Base-by-base conservation (phyloP, 2,888 invertebrate genomes). In the Scaptomyza polygonia region DNA sequence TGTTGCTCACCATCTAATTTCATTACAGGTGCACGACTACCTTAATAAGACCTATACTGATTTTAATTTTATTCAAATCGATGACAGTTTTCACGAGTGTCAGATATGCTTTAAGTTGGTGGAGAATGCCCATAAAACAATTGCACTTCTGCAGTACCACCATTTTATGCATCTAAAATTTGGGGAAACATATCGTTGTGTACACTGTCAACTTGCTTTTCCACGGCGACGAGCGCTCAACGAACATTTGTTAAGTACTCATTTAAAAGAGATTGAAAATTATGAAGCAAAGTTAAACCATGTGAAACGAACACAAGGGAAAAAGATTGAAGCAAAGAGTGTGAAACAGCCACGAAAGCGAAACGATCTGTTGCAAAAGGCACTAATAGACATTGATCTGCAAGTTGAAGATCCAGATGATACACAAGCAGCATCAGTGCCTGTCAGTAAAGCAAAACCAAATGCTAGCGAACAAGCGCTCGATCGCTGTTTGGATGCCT, bases 111-210 rank as follows among this genome's bases (percentile, higher is more conserved):
- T 79, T 16, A 88, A 90, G 48, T 87, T 88, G 87, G 85, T 90
- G 18, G 83, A 90, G 36, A 86, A 90, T 44, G 90, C 86, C 3
- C 77, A 84, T 18, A 85, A 88, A 40, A 85, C 88, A 0, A 89
- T 90, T 39, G 88, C 90, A 3, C 43, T 90, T 14, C 63, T 90
- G 29, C 90, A 90, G 43, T 90, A 90, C 52, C 89, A 90, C 55
- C 88, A 89, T 48, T 90, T 90, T 16, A 72, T 87, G 64, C 89
- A 90, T 59, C 61, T 89, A 52, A 88, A 87, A 5, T 84, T 73
- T 68, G 70, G 77, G 2, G 77, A 87, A 5, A 90, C 88, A 0
- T 90, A 90, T 51, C 80, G 86, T 1, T 90, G 90, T 56, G 78
- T 78, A 5, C 86, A 90, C 45, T 90, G 89, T 36, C 69, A 72